Base-by-base conservation (phyloP, 1,140 invertebrate species). In the Drosophila orena region DNA sequence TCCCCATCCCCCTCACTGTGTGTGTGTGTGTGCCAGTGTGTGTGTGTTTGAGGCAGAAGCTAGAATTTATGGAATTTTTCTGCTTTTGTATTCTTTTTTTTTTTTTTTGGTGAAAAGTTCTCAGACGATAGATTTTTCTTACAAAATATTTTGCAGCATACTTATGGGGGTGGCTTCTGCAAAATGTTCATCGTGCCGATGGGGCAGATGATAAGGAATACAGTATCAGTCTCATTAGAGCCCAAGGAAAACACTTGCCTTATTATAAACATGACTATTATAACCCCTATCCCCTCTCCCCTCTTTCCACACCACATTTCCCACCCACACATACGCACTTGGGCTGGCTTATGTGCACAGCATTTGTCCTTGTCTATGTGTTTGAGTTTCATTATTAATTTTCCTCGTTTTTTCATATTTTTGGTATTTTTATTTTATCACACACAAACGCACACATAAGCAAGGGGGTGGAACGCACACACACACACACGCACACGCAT, bases 221-320 rank as follows among this genome's bases (percentile, higher is more conserved):
- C 40, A 43, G 64, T 77, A 42, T 59, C 50, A 30, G 34, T 54
- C 66, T 70, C 66, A 70, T 70, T 70, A 70, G 64, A 56, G 20
- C 15, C 15, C 38, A 64, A 47, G 72, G 50, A 77, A 76, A 79
- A 81, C 86, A 89, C 85, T 89, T 90, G 85, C 80, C 80, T 85
- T 90, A 89, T 90, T 90, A 89, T 90, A 79, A 86, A 86, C 88
- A 88, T 81, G 81, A 86, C 88, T 88, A 88, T 86, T 83, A 86
- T 78, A 83, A 83, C 58, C 77, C 54, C 56, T 44, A 68, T 59
- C 40, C 43, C 42, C 20, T 49, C 69, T 49, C 7, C 4, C 8
- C 10, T 44, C 8, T 7, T n/a, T n/a, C n/a, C n/a, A n/a, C n/a
- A n/a, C 30, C 30, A 2, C n/a, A 2, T n/a, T 8, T 10, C 44